A percentile compares a stretch with the other conserved stretches of the same genome.
phyloP scores from a whole-genome alignment of 2,888 invertebrate species.

The Lymantria dispar region DNA sequence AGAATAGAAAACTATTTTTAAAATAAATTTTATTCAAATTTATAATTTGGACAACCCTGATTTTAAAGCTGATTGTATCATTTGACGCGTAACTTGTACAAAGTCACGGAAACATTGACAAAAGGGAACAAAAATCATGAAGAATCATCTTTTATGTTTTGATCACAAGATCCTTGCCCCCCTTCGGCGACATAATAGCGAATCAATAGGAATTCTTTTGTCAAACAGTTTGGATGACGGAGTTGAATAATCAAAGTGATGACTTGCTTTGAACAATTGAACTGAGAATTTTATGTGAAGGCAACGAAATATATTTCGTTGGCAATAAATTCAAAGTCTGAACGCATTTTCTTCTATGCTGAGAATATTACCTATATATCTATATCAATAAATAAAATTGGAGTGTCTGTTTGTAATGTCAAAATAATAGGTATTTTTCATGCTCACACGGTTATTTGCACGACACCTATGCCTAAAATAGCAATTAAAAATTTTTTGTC shows the following conservation, averaged over 20 bases:
- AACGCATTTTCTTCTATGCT: too few relatives aligned
- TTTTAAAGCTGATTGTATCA: constrained; percentile 21
- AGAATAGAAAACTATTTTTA: too few relatives aligned
- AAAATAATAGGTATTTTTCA: too few relatives aligned
- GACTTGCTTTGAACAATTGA: constrained; percentile 5
- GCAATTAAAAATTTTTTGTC: too few relatives aligned
- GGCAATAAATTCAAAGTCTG: too few relatives aligned
- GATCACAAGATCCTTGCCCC: constrained; percentile 26
- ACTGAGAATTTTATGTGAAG: not conserved
- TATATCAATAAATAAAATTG: too few relatives aligned
- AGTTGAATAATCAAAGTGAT: constrained; percentile 34
- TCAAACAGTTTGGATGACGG: constrained; percentile 21
- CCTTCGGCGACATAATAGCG: constrained; percentile 43
- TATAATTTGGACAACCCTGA: constrained; percentile 4
- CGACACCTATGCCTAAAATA: too few relatives aligned
- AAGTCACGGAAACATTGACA: constrained; percentile 29
- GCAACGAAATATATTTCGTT: not conserved
- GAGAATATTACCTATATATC: too few relatives aligned
- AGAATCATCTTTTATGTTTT: constrained; percentile 38
- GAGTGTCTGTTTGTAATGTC: too few relatives aligned
- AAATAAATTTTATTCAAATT: too few relatives aligned
- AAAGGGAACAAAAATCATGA: constrained; percentile 40
- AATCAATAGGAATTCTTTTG: constrained; percentile 43
- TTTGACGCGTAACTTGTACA: constrained; percentile 21
- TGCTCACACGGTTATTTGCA: too few relatives aligned